Percentiles rank a stretch among this genome's conserved stretches.
These are phyloP conservation scores for Mizuhopecten yessoensis DNA, from an alignment of 1,140 invertebrate genomes.

Conservation along the genomic window DNA sequence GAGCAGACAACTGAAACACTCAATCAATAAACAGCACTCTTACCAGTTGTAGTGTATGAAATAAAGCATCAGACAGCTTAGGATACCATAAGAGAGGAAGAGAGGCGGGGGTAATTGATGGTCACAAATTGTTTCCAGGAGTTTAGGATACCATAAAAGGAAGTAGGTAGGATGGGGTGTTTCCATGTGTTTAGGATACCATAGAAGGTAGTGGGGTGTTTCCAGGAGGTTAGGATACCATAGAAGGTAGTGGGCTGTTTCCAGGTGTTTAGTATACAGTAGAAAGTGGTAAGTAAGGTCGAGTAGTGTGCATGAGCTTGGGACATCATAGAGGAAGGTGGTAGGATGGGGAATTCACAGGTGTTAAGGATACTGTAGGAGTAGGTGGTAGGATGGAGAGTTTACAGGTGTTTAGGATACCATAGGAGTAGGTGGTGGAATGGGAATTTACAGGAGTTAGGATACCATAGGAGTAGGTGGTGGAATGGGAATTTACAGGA, in stretches of 20 bases:
- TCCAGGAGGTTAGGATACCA: too few relatives aligned
- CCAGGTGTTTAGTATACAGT: background rate
- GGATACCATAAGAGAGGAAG: background rate
- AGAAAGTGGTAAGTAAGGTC: background rate
- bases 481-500: background rate
- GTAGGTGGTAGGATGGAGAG: background rate
- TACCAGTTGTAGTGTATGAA: background rate
- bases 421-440: background rate
- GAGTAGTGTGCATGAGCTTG: background rate
- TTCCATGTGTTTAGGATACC: background rate
- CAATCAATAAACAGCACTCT: conserved; percentile 7
- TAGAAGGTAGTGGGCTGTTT: background rate
- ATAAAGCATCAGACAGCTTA: background rate
- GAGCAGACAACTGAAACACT: background rate
- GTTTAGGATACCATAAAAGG: background rate
- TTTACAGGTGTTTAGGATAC: background rate
- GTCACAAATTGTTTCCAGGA: background rate
- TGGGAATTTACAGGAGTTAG: background rate
- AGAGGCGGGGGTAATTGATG: background rate
- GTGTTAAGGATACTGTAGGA: background rate
- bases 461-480: background rate
- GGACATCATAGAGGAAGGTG: background rate
- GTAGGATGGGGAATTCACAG: background rate
- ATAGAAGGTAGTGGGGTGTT: too few relatives aligned
- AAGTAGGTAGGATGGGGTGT: background rate